A percentile compares a stretch with the other conserved stretches of the same genome.
Evolutionary conservation across 2,888 invertebrate genomes (phyloP).

Genomic region (Plagodis dolabraria): DNA sequence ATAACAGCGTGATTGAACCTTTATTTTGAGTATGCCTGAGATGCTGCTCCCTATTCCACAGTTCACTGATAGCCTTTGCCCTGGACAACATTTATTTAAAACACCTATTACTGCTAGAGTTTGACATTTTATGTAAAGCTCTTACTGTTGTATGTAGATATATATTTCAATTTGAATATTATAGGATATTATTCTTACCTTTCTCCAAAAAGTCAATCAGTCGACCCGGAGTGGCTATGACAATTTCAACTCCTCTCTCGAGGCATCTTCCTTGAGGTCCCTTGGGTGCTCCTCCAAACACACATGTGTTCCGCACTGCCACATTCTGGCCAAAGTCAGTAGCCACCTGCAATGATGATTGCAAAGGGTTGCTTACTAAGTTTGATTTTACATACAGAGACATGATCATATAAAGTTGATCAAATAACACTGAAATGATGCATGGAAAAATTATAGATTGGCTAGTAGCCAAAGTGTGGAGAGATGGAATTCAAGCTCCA

Average conservation of each 20-base stretch:
- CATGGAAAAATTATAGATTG: too few relatives aligned
- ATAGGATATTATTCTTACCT: conserved; percentile 54
- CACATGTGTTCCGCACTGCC: conserved; percentile 95
- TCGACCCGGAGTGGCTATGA: conserved; percentile 98
- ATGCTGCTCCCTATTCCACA: too few relatives aligned
- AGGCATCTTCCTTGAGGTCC: conserved; percentile 94
- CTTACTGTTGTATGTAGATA: too few relatives aligned
- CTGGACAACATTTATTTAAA: too few relatives aligned
- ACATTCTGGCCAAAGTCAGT: conserved; percentile 96
- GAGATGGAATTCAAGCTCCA: too few relatives aligned
- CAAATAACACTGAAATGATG: background rate
- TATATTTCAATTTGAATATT: too few relatives aligned
- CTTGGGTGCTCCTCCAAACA: conserved; percentile 99
- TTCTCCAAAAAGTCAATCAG: conserved; percentile 97
- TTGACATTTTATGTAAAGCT: too few relatives aligned
- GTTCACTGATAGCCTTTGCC: too few relatives aligned
- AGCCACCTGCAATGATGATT: conserved; percentile 88
- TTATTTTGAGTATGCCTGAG: too few relatives aligned
- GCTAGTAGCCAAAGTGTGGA: too few relatives aligned
- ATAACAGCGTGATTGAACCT: too few relatives aligned
- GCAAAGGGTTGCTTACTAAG: background rate
- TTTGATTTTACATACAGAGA: background rate
- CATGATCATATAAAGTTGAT: background rate
- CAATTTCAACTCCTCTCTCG: conserved; percentile 95
- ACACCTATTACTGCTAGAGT: too few relatives aligned